Conservation (phyloP, 1,140 invertebrate genomes). For the Temnothorax nylanderi region DNA sequence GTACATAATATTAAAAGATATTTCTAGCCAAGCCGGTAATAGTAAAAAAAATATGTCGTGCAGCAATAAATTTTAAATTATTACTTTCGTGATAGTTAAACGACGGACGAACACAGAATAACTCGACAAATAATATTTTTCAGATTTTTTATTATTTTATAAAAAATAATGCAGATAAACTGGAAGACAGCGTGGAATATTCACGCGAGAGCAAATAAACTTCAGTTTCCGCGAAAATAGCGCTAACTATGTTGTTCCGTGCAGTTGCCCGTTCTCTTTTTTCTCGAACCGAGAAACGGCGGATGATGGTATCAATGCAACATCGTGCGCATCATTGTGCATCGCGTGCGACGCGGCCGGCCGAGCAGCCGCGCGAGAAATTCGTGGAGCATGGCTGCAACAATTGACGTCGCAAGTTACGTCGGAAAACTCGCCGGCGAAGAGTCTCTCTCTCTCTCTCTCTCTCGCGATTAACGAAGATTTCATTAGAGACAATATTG, state of each 20-base stretch:
- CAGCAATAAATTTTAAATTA: not conserved
- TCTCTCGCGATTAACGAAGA: conserved; percentile 77
- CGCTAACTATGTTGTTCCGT: not conserved
- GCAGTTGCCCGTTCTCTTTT: not conserved
- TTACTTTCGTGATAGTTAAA: not conserved
- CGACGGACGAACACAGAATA: not conserved
- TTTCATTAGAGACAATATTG: conserved; percentile 80
- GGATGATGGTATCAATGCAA: conserved; percentile 32
- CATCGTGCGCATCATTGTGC: not conserved
- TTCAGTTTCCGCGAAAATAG: not conserved
- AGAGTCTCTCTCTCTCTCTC: conserved; percentile 15
- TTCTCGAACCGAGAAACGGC: conserved; percentile 21
- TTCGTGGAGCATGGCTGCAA: conserved; percentile 47
- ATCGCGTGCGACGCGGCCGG: conserved; percentile 17
- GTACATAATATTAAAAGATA: not conserved
- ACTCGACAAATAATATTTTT: not conserved
- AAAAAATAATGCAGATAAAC: not conserved
- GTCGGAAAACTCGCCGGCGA: conserved; percentile 66
- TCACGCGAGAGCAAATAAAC: not conserved
- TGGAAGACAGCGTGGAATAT: not conserved
- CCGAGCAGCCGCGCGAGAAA: conserved; percentile 33
- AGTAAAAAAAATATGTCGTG: not conserved
- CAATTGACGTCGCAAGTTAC: conserved; percentile 33
- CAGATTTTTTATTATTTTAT: not conserved
- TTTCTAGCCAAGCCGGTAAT: not conserved